phyloP scores from a whole-genome alignment of 2,888 invertebrate genomes.

The Drosophila engyochracea region DNA sequence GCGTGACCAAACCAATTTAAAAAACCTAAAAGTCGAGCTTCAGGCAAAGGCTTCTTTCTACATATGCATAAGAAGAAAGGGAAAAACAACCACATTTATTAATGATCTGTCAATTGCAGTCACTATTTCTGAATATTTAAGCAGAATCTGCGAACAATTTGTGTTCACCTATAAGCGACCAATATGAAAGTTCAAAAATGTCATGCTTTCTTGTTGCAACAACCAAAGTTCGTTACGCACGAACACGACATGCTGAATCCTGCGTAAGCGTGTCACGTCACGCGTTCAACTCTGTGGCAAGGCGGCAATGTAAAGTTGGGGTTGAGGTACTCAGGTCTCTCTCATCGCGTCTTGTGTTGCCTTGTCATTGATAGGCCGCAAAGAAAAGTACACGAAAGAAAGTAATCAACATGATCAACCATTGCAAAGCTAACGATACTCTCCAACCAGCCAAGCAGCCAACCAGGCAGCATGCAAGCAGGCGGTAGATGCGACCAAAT shows the following conservation, averaged over 20 bases:
- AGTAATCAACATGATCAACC: conserved; percentile 61
- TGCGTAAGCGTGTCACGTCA: conserved; percentile 7
- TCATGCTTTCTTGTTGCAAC: not conserved
- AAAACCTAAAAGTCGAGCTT: not conserved
- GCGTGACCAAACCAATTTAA: conserved; percentile 8
- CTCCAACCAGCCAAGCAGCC: conserved; percentile 25
- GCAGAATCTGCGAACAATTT: not conserved
- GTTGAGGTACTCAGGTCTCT: conserved; percentile 7
- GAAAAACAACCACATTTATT: not conserved
- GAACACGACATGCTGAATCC: not conserved
- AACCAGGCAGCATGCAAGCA: conserved; percentile 26
- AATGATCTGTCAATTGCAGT: not conserved
- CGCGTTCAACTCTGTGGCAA: conserved; percentile 5
- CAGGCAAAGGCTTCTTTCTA: not conserved
- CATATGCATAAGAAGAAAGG: not conserved
- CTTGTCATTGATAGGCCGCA: conserved; percentile 76
- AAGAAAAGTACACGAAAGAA: conserved; percentile 53
- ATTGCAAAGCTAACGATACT: conserved; percentile 58
- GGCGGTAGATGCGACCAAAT: conserved; percentile 68
- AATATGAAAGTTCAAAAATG: not conserved
- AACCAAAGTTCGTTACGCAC: not conserved
- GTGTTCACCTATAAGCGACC: not conserved
- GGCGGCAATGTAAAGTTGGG: not conserved
- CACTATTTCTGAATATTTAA: not conserved
- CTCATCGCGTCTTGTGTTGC: conserved; percentile 47